A percentile compares a stretch with the other conserved stretches of the same genome.
Evolutionary conservation across 2,113 vertebrate genomes (phyloP).

Genomic region (Melanostigma gelatinosum): DNA sequence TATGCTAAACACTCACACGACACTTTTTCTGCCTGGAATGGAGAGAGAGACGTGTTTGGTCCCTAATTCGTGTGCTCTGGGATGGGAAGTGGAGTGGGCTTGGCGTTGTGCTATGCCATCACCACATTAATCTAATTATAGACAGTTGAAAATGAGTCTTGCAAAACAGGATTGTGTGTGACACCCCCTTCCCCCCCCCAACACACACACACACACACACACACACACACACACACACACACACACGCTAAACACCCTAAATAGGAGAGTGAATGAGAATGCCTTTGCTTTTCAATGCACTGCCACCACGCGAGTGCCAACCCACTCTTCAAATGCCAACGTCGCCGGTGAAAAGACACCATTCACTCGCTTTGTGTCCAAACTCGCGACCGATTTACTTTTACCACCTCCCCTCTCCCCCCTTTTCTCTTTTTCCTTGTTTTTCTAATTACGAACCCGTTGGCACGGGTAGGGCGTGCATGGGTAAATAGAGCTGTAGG

Average conservation of each 20-base stretch:
- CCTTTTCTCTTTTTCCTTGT: constrained; percentile 55
- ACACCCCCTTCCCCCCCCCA: constrained; percentile 27
- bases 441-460: constrained; percentile 88
- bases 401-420: constrained; percentile 67
- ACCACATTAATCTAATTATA: constrained; percentile 98
- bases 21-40: constrained; percentile 92
- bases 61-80: constrained; percentile 92
- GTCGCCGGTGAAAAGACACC: constrained; percentile 64
- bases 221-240: constrained; percentile 24
- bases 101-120: constrained; percentile 86
- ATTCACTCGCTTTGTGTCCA: constrained; percentile 73
- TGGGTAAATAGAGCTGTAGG: constrained; percentile 96
- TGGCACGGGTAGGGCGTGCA: constrained; percentile 88
- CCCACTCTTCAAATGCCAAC: constrained; percentile 68
- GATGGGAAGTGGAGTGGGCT: constrained; percentile 86
- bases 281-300: constrained; percentile 68
- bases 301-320: constrained; percentile 62
- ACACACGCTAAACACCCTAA: constrained; percentile 42
- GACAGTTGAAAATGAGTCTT: constrained; percentile 92
- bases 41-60: constrained; percentile 94
- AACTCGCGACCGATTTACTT: constrained; percentile 73
- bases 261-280: constrained; percentile 67
- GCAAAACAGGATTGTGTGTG: constrained; percentile 60
- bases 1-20: constrained; percentile 93
- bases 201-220: background rate